These are phyloP conservation scores for Thereva unica DNA, from an alignment of 2,888 invertebrate species.

Conservation along the genomic window DNA sequence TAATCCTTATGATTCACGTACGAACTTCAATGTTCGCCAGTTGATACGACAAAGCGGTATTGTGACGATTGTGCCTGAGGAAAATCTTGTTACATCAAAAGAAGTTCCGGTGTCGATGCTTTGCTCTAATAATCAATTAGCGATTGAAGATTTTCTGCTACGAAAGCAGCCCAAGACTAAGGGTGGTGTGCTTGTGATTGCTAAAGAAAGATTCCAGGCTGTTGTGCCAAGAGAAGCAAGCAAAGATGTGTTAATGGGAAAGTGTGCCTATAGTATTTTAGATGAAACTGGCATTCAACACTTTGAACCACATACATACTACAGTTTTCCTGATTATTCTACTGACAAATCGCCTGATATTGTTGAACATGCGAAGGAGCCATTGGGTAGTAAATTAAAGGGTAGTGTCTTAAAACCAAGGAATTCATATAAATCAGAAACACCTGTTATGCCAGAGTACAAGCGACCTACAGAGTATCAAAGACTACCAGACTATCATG, in stretches of 20 bases:
- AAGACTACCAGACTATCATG: too few relatives aligned
- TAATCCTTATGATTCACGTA: constrained; percentile 69
- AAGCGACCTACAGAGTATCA: too few relatives aligned
- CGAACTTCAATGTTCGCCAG: constrained; percentile 71
- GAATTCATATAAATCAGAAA: too few relatives aligned
- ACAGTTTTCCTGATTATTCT: too few relatives aligned
- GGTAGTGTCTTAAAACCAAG: too few relatives aligned
- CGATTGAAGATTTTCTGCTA: constrained; percentile 74
- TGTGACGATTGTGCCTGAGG: constrained; percentile 69
- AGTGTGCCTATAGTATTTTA: constrained; percentile 75
- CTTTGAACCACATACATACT: constrained; percentile 65
- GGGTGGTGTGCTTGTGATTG: constrained; percentile 65
- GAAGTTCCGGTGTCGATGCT: constrained; percentile 73
- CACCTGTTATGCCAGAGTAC: too few relatives aligned
- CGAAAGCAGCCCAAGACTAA: constrained; percentile 61
- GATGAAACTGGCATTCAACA: constrained; percentile 77
- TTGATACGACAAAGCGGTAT: constrained; percentile 75
- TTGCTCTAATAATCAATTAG: constrained; percentile 71
- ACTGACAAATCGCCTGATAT: too few relatives aligned
- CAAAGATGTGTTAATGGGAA: constrained; percentile 72
- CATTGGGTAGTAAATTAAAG: too few relatives aligned
- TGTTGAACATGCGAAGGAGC: too few relatives aligned
- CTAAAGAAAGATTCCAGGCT: constrained; percentile 74
- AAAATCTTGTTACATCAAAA: constrained; percentile 65
- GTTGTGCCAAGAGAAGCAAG: constrained; percentile 78